Evolutionary conservation across 1,140 invertebrate genomes (phyloP).

Genomic region (Ceratoteleas bidentatus): DNA sequence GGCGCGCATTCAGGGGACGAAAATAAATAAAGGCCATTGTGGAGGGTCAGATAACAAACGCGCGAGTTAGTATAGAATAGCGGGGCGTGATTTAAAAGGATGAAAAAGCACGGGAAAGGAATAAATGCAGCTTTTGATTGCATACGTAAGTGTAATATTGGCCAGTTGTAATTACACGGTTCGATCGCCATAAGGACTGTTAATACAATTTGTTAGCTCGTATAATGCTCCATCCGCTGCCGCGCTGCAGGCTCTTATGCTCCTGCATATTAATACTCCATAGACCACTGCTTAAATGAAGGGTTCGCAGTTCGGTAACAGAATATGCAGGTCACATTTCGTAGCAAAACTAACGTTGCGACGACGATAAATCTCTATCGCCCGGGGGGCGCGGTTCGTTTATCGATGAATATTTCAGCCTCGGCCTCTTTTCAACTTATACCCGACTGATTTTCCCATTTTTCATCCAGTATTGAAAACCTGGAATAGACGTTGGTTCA

Average conservation of each 20-base stretch:
- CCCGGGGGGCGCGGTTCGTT: background rate
- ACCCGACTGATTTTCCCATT: no score
- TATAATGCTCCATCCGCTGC: constrained; percentile 62
- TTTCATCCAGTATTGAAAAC: no score
- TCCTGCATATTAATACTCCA: constrained; percentile 64
- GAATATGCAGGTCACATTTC: constrained; percentile 65
- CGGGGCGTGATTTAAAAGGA: constrained; percentile 51
- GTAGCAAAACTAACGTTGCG: constrained; percentile 53
- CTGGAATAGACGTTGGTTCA: no score
- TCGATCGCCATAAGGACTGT: constrained; percentile 66
- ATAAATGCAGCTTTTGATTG: constrained; percentile 52
- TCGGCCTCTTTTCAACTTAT: no score
- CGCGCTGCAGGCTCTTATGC: constrained; percentile 56
- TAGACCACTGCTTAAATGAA: constrained; percentile 59
- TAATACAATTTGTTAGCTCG: constrained; percentile 65
- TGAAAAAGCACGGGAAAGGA: constrained; percentile 46
- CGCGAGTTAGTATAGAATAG: constrained; percentile 33
- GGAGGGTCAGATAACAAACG: constrained; percentile 48
- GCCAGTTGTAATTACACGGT: constrained; percentile 61
- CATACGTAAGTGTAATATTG: constrained; percentile 56
- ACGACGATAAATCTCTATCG: constrained; percentile 47
- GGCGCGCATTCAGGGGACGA: constrained; percentile 23
- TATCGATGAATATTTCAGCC: no score
- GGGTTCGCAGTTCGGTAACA: constrained; percentile 46
- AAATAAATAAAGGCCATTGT: constrained; percentile 54